A percentile compares a stretch with the other conserved stretches of the same genome.
These are phyloP conservation scores for Neocrepidodera transversa DNA, from an alignment of 2,888 invertebrate species.

Conservation along the genomic window DNA sequence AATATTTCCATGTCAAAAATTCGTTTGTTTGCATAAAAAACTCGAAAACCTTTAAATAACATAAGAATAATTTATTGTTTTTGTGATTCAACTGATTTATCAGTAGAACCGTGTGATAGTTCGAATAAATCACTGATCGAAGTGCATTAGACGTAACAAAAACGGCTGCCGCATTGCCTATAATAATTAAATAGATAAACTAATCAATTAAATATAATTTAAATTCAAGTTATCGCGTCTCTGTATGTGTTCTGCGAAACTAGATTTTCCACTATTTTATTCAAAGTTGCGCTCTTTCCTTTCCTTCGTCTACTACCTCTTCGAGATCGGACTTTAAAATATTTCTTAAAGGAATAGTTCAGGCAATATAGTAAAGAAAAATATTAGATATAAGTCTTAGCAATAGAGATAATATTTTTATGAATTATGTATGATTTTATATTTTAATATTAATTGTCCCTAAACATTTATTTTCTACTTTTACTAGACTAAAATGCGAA, in stretches of 20 bases:
- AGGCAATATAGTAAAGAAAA: conserved; percentile 2
- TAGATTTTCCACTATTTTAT: conserved; percentile 47
- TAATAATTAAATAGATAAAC: conserved; percentile 53
- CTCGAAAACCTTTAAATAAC: too few relatives aligned
- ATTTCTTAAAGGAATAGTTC: conserved; percentile 8
- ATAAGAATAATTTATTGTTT: too few relatives aligned
- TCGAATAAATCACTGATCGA: conserved; percentile 40
- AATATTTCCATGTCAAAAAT: too few relatives aligned
- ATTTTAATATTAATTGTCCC: too few relatives aligned
- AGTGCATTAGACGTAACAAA: conserved; percentile 44
- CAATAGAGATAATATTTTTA: too few relatives aligned
- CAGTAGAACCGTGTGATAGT: conserved; percentile 33
- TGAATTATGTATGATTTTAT: too few relatives aligned
- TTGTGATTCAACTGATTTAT: too few relatives aligned
- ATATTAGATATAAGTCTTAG: too few relatives aligned
- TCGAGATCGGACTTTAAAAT: conserved; percentile 9
- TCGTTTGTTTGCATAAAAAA: too few relatives aligned
- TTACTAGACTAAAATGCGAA: not conserved
- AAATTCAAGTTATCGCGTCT: conserved; percentile 49
- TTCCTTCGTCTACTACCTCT: not conserved
- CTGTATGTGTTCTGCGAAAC: conserved; percentile 43
- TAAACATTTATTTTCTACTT: too few relatives aligned
- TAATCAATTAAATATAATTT: conserved; percentile 53
- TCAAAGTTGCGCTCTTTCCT: conserved; percentile 14
- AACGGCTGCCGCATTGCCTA: conserved; percentile 47